phyloP scores from a whole-genome alignment of 1,140 invertebrate genomes.

The Theocolax elegans region DNA sequence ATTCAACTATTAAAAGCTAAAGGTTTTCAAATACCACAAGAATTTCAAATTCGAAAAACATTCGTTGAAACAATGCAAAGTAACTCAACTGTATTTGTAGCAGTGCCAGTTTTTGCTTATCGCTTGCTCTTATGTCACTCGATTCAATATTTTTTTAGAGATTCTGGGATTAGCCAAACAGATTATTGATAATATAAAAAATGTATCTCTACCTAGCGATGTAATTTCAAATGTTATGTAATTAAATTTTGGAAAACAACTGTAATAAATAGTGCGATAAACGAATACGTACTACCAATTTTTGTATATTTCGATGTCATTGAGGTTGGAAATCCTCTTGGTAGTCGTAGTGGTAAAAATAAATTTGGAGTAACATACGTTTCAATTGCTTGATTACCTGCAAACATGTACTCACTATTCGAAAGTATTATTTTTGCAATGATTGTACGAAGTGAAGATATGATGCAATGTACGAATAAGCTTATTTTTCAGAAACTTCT shows the following conservation, averaged over 20 bases:
- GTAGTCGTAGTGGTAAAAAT: conserved; percentile 22
- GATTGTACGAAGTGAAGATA: conserved; percentile 22
- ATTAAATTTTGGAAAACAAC: conserved; percentile 8
- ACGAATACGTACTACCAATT: conserved; percentile 15
- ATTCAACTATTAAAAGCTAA: conserved; percentile 9
- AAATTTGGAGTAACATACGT: conserved; percentile 35
- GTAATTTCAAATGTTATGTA: conserved; percentile 31
- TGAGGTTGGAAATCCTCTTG: conserved; percentile 30
- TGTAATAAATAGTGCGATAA: background rate
- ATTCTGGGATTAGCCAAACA: conserved; percentile 1
- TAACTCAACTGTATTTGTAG: background rate
- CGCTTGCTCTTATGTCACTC: background rate
- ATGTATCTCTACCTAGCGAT: background rate
- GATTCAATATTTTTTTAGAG: conserved; percentile 25
- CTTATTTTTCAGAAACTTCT: conserved; percentile 24
- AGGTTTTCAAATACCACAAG: conserved; percentile 7
- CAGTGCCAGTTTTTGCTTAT: background rate
- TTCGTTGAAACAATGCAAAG: background rate
- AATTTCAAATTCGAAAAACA: background rate
- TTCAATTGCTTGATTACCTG: conserved; percentile 32
- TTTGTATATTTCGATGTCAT: conserved; percentile 32
- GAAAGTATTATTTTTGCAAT: conserved; percentile 29
- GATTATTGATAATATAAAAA: conserved; percentile 26
- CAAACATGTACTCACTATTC: conserved; percentile 14
- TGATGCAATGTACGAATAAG: conserved; percentile 16